phyloP scores from a whole-genome alignment of 35 echinoderm and acorn worm species.

The Nesometra sesokonis region DNA sequence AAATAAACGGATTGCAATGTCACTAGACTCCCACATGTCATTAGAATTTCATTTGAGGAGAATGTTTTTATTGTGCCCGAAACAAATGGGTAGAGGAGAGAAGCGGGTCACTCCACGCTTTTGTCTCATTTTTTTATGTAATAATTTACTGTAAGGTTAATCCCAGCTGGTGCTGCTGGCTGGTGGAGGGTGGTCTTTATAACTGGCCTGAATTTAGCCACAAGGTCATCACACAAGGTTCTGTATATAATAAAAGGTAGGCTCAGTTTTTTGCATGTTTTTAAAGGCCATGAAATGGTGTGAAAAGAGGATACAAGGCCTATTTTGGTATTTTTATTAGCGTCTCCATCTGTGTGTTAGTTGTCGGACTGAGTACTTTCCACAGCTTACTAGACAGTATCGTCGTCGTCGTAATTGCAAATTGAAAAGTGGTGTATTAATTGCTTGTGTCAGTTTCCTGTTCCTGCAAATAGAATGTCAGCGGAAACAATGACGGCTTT shows the following conservation, averaged over 20 bases:
- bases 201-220: neutral
- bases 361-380: neutral
- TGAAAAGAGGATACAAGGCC: neutral
- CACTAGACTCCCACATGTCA: neutral
- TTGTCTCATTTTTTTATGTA: neutral
- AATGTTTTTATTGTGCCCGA: neutral
- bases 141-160: neutral
- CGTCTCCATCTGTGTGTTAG: neutral
- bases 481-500: neutral
- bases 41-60: neutral
- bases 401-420: neutral
- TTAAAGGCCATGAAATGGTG: neutral
- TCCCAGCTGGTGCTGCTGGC: neutral
- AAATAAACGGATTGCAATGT: neutral
- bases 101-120: neutral
- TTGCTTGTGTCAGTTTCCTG: neutral
- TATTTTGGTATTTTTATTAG: neutral
- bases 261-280: neutral
- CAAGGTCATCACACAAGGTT: neutral
- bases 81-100: neutral
- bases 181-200: neutral
- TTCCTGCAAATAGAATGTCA: neutral
- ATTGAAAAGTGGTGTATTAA: neutral
- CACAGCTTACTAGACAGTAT: neutral
- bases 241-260: neutral